Evolutionary conservation across 1,140 invertebrate species (phyloP).

Genomic region (Cydia fagiglandana): DNA sequence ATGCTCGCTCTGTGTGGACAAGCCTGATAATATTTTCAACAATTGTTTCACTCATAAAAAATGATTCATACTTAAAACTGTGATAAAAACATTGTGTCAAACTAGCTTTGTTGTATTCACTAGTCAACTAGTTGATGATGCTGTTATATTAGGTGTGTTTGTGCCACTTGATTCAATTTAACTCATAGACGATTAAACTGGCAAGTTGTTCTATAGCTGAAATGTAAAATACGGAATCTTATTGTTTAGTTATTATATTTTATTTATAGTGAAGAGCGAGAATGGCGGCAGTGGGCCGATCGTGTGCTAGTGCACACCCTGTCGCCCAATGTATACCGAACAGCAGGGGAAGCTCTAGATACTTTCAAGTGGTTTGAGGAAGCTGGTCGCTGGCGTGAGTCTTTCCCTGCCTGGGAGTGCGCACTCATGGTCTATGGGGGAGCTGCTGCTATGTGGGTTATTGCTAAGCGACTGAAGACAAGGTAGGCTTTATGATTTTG

Average conservation of each 20-base stretch:
- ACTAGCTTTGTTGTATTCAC: no score
- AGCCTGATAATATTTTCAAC: no score
- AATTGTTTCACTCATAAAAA: no score
- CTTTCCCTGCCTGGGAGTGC: slow-evolving; percentile 93
- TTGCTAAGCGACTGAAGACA: slow-evolving; percentile 93
- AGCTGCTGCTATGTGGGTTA: slow-evolving; percentile 95
- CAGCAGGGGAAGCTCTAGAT: slow-evolving; percentile 89
- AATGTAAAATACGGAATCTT: neutral
- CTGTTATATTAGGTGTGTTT: no score
- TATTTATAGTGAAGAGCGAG: slow-evolving; percentile 89
- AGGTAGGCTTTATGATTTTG: slow-evolving; percentile 75
- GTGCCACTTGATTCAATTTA: no score
- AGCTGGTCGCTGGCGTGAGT: slow-evolving; percentile 94
- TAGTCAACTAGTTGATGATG: no score
- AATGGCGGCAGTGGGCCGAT: slow-evolving; percentile 98
- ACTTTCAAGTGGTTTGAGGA: slow-evolving; percentile 96
- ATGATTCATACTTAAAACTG: no score
- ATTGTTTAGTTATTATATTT: slow-evolving; percentile 31
- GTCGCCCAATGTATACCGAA: slow-evolving; percentile 98
- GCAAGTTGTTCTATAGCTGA: no score
- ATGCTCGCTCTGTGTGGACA: no score
- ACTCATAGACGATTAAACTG: neutral
- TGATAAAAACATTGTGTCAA: no score
- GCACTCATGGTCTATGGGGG: slow-evolving; percentile 95
- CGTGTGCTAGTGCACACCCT: slow-evolving; percentile 93